Evolutionary conservation across 1,140 invertebrate genomes (phyloP).

Genomic region (Dufourea novaeangliae): DNA sequence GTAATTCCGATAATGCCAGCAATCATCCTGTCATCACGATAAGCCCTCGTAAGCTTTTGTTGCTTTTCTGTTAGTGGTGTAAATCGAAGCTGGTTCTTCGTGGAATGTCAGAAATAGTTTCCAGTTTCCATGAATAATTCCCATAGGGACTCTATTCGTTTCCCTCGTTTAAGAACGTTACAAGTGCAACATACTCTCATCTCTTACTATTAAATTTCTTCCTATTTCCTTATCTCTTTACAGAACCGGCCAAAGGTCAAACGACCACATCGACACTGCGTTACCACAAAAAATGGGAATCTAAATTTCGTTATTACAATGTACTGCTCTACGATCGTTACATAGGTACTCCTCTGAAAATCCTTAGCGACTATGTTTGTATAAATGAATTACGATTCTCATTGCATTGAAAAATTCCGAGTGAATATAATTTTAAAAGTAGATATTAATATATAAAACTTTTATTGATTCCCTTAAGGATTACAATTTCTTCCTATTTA

Average conservation of each 20-base stretch:
- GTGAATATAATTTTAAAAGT: not conserved
- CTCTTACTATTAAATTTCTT: not conserved
- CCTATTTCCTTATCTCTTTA: constrained; percentile 1
- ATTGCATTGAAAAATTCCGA: not conserved
- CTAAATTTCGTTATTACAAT: constrained; percentile 56
- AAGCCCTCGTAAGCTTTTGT: constrained; percentile 75
- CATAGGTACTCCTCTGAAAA: not conserved
- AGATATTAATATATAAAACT: too few relatives aligned
- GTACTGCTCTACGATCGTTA: constrained; percentile 33
- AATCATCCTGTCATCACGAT: constrained; percentile 80
- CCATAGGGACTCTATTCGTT: constrained; percentile 79
- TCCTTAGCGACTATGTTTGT: not conserved
- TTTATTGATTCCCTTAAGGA: too few relatives aligned
- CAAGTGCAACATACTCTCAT: not conserved
- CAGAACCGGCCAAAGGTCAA: not conserved
- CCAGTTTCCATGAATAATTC: too few relatives aligned
- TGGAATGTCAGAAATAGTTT: constrained; percentile 64
- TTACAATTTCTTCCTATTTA: too few relatives aligned
- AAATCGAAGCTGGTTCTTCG: constrained; percentile 26
- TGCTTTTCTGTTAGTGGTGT: constrained; percentile 67
- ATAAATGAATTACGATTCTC: not conserved
- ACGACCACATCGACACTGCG: not conserved
- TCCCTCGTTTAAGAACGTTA: constrained; percentile 57
- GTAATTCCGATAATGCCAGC: constrained; percentile 79
- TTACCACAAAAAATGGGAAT: constrained; percentile 23